Percentiles rank a stretch among this genome's conserved stretches.
Evolutionary conservation across 2,797 vertebrate genomes (phyloP).

Genomic region (Megalops cyprinoides): DNA sequence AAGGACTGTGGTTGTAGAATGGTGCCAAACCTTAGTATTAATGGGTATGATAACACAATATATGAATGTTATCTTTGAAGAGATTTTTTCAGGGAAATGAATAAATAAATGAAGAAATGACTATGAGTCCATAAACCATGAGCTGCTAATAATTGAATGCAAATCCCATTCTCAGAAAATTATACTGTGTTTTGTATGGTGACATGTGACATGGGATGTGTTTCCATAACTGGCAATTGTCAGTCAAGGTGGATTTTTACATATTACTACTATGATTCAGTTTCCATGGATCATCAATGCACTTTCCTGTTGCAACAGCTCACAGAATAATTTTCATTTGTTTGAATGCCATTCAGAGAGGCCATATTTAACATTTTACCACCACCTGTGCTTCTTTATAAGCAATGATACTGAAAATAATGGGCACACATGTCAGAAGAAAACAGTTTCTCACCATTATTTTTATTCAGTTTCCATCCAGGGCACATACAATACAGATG

Average conservation of each 20-base stretch:
- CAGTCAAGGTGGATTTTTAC: slow-evolving; percentile 52
- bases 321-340: slow-evolving; percentile 73
- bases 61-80: neutral
- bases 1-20: neutral
- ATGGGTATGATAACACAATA: neutral
- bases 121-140: too few species aligned
- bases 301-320: slow-evolving; percentile 61
- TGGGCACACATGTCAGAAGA: slow-evolving; percentile 74
- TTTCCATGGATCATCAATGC: slow-evolving; percentile 63
- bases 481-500: slow-evolving; percentile 58
- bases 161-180: neutral
- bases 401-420: slow-evolving; percentile 70
- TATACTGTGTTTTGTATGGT: neutral
- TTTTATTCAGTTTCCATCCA: slow-evolving; percentile 69
- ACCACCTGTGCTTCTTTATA: slow-evolving; percentile 68
- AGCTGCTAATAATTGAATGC: too few species aligned
- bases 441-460: slow-evolving; percentile 75
- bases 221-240: slow-evolving; percentile 66
- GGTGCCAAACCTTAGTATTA: too few species aligned
- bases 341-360: slow-evolving; percentile 72
- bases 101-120: too few species aligned
- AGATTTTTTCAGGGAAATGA: neutral
- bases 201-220: slow-evolving; percentile 36
- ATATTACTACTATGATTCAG: slow-evolving; percentile 76
- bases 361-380: slow-evolving; percentile 76